Base-by-base conservation (phyloP, 35 echinoderm and acorn worm species). In the Diadema setosum region DNA sequence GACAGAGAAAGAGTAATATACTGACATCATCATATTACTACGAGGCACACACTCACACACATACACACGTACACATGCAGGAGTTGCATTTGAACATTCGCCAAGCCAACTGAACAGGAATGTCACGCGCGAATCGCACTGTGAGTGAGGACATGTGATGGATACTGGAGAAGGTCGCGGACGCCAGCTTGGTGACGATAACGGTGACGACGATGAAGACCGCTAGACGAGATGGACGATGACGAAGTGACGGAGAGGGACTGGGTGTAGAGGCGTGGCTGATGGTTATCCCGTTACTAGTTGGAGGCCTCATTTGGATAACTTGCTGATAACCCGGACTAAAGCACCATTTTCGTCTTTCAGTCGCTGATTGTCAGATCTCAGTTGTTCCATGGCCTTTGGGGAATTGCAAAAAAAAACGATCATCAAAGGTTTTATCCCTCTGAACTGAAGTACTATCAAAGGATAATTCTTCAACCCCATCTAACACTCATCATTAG, bases 271-370 rank as follows among this genome's bases (percentile, higher is more conserved):
- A 67, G 63, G 4, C 3, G 63, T 67, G 25, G 12, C 63, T 11
- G 63, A 34, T 26, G 63, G 37, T 26, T n/a, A n/a, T n/a, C n/a
- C n/a, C n/a, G n/a, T n/a, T n/a, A 67, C 21, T 34, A 67, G 27
- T 67, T n/a, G n/a, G n/a, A 67, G 63, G 63, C 63, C 82, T 94
- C 91, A 99, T 85, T 99, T 99, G 20, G 96, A 99, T 73, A 99
- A 65, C 73, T 99, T 99, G 88, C 92, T 99, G 73, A 99, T 99
- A 70, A 99, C 96, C 63, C 96, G 59, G 33, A 99, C 96, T 60
- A 99, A 76, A 18, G 96, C 96, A 39, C 96, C 96, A 67, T 99
- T 99, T 84, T 99, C 96, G 32, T 99, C 96, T 42, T 99, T 99
- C 17, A 99, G 93, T 39, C 96, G 93, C 82, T 99, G 96, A 48